phyloP scores from a whole-genome alignment of 2,888 invertebrate species.

The Eilema caniola region DNA sequence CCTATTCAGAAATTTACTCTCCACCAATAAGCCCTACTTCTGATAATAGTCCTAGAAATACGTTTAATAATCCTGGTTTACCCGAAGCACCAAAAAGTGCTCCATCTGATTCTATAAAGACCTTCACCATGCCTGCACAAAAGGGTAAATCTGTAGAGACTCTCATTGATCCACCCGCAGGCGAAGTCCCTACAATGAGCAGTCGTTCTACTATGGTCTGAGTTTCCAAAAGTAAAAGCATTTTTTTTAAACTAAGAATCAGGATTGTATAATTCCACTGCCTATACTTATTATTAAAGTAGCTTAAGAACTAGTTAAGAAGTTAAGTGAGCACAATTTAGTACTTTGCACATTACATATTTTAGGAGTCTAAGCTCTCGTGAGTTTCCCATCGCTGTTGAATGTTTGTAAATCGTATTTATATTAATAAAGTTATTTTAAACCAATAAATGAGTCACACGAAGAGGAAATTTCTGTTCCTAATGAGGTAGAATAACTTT shows the following conservation, averaged over 20 bases:
- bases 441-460: constrained; percentile 62
- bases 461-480: constrained; percentile 86
- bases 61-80: constrained; percentile 73
- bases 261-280: constrained; percentile 55
- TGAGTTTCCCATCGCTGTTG: constrained; percentile 74
- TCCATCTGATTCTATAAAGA: constrained; percentile 75
- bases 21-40: constrained; percentile 82
- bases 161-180: constrained; percentile 76
- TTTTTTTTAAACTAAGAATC: constrained; percentile 18
- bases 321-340: constrained; percentile 29
- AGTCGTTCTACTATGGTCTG: constrained; percentile 84
- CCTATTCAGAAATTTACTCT: constrained; percentile 84
- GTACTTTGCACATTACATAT: constrained; percentile 56
- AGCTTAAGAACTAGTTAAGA: constrained; percentile 34
- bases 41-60: constrained; percentile 77
- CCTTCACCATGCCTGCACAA: constrained; percentile 77
- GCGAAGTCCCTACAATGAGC: constrained; percentile 75
- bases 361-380: constrained; percentile 47
- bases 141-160: constrained; percentile 81
- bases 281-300: constrained; percentile 60
- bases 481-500: constrained; percentile 76
- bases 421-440: constrained; percentile 52
- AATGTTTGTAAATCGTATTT: constrained; percentile 60
- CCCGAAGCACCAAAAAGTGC: constrained; percentile 80
- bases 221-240: constrained; percentile 19